Evolutionary conservation across 2,797 vertebrate genomes (phyloP).

Genomic region (Rachycentron canadum): DNA sequence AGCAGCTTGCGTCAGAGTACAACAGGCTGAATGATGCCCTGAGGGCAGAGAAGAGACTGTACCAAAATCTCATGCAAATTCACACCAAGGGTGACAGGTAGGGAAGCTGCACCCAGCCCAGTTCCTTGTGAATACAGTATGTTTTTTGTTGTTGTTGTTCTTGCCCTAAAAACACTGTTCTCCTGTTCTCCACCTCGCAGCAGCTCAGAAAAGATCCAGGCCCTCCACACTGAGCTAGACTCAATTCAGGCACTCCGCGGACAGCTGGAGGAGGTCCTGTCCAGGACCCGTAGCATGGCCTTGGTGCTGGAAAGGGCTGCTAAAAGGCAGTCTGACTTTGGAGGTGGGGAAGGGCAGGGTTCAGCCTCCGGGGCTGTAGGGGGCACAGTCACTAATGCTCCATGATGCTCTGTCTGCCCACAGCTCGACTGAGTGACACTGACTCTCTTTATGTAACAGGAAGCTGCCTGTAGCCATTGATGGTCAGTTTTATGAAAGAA

Average conservation of each 20-base stretch:
- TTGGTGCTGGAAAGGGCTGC: slow-evolving; percentile 89
- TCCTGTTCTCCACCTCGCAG: slow-evolving; percentile 44
- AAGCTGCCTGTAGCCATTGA: slow-evolving; percentile 57
- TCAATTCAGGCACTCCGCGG: slow-evolving; percentile 89
- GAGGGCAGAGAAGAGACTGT: slow-evolving; percentile 91
- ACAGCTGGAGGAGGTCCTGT: slow-evolving; percentile 93
- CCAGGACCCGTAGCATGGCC: slow-evolving; percentile 89
- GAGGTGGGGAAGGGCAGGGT: slow-evolving; percentile 95
- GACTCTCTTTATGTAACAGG: slow-evolving; percentile 58
- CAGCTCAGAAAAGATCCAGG: slow-evolving; percentile 86
- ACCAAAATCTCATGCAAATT: slow-evolving; percentile 89
- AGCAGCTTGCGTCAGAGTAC: slow-evolving; percentile 91
- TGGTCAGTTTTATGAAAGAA: slow-evolving; percentile 26
- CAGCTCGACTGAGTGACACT: slow-evolving; percentile 45
- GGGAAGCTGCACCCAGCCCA: slow-evolving; percentile 10
- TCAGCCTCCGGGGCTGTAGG: slow-evolving; percentile 87
- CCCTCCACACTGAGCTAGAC: slow-evolving; percentile 91
- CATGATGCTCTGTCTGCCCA: slow-evolving; percentile 74
- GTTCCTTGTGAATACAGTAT: neutral
- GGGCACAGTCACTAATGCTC: slow-evolving; percentile 77
- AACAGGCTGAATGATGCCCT: slow-evolving; percentile 91
- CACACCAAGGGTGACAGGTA: slow-evolving; percentile 89
- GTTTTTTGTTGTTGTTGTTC: neutral
- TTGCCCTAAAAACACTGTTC: neutral
- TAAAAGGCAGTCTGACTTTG: slow-evolving; percentile 85